phyloP scores from a whole-genome alignment of 2,797 vertebrate species.

The Notoglanidium macrostoma region DNA sequence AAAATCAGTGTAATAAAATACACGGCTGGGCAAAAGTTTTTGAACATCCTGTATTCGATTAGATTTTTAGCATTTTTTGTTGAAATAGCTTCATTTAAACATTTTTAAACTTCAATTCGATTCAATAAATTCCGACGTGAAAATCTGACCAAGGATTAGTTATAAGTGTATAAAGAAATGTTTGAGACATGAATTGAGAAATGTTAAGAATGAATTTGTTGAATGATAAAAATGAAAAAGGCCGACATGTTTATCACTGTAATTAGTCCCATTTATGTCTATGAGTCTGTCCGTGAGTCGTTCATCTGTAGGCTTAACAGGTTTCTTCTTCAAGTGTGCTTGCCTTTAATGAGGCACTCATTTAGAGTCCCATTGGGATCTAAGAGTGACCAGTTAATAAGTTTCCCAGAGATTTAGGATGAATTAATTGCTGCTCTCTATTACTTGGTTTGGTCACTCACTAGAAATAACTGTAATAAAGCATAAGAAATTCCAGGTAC shows the following conservation, averaged over 20 bases:
- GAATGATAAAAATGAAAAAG: no score
- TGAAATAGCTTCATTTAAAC: not conserved
- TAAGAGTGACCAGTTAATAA: not conserved
- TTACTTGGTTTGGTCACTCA: no score
- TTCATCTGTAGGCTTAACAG: not conserved
- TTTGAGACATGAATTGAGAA: not conserved
- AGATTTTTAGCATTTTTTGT: not conserved
- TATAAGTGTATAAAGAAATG: not conserved
- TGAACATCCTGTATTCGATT: not conserved
- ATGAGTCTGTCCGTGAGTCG: not conserved
- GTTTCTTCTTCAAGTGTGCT: not conserved
- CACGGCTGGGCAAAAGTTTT: not conserved
- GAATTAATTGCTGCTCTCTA: not conserved
- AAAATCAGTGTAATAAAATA: slow-evolving; percentile 9
- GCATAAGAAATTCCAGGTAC: not conserved
- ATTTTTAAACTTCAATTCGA: no score
- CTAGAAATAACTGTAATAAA: not conserved
- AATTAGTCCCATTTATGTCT: not conserved
- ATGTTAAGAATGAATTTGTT: not conserved
- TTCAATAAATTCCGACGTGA: no score
- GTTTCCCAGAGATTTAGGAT: not conserved
- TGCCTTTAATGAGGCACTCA: not conserved
- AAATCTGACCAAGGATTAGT: not conserved
- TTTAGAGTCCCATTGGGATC: not conserved
- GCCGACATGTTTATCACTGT: not conserved